Evolutionary conservation across 2,888 invertebrate genomes (phyloP).

Genomic region (Standfussiana lucernea): DNA sequence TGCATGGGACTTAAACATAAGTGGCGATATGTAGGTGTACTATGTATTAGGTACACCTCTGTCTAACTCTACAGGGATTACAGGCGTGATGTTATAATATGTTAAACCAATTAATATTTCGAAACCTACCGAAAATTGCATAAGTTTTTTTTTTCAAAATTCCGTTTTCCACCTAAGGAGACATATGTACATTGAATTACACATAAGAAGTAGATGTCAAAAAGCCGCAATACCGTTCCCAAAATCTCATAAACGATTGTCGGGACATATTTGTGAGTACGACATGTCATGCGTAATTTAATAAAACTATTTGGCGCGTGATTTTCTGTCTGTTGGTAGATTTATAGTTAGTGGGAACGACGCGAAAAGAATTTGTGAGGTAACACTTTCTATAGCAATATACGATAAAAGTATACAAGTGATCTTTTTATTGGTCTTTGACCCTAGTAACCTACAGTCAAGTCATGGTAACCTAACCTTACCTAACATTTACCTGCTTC

Average conservation of each 20-base stretch:
- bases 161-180: too few species aligned
- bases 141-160: too few species aligned
- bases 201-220: not conserved
- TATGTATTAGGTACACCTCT: too few species aligned
- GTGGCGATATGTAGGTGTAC: too few species aligned
- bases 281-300: not conserved
- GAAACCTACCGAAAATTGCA: not conserved
- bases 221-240: not conserved
- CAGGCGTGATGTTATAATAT: too few species aligned
- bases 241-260: constrained; percentile 20
- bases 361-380: too few species aligned
- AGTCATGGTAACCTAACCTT: not conserved
- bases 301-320: not conserved
- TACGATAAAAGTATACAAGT: not conserved
- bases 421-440: not conserved
- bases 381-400: not conserved
- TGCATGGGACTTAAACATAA: too few species aligned
- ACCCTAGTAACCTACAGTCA: not conserved
- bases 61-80: too few species aligned
- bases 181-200: too few species aligned
- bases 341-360: too few species aligned
- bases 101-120: not conserved
- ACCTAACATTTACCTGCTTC: too few species aligned
- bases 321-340: not conserved
- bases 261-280: constrained; percentile 17